Percentiles rank a stretch among this genome's conserved stretches.
These are phyloP conservation scores for Drosophila melanocephala DNA, from an alignment of 2,888 invertebrate genomes.

Conservation along the genomic window DNA sequence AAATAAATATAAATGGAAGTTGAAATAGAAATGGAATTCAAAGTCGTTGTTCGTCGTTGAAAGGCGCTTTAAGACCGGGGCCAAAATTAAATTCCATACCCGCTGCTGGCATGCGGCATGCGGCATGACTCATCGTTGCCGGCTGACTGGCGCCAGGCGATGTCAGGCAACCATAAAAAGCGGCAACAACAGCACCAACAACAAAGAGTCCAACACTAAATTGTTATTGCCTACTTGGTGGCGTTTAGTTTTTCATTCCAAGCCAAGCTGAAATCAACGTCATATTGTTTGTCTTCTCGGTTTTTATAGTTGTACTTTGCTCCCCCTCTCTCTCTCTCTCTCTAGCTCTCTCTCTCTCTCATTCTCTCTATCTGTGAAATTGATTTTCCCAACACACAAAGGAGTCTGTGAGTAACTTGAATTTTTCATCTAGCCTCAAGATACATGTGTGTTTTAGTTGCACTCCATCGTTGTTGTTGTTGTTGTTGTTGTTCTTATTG, in stretches of 20 bases:
- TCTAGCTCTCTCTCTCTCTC: neutral
- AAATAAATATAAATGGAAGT: neutral
- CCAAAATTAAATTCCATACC: conserved; percentile 63
- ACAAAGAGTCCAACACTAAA: conserved; percentile 47
- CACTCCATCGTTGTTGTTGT: conserved; percentile 12
- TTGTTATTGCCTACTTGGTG: conserved; percentile 73
- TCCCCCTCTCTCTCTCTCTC: neutral
- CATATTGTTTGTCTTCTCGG: conserved; percentile 59
- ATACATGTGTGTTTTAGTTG: conserved; percentile 23
- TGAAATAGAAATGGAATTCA: neutral
- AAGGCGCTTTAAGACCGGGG: conserved; percentile 33
- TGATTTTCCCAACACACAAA: conserved; percentile 47
- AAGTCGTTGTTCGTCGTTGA: neutral
- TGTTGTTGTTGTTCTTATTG: neutral
- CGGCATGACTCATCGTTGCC: conserved; percentile 69
- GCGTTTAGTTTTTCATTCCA: conserved; percentile 53
- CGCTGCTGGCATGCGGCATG: conserved; percentile 29
- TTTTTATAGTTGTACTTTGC: conserved; percentile 39
- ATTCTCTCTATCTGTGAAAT: conserved; percentile 25
- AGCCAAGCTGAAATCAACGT: conserved; percentile 54
- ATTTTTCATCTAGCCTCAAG: conserved; percentile 32
- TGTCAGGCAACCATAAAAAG: conserved; percentile 54
- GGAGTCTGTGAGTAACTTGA: conserved; percentile 11
- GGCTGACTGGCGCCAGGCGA: conserved; percentile 72
- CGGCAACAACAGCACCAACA: conserved; percentile 39